These are phyloP conservation scores for Cyclargus thomasi DNA, from an alignment of 1,140 invertebrate genomes.

Conservation along the genomic window DNA sequence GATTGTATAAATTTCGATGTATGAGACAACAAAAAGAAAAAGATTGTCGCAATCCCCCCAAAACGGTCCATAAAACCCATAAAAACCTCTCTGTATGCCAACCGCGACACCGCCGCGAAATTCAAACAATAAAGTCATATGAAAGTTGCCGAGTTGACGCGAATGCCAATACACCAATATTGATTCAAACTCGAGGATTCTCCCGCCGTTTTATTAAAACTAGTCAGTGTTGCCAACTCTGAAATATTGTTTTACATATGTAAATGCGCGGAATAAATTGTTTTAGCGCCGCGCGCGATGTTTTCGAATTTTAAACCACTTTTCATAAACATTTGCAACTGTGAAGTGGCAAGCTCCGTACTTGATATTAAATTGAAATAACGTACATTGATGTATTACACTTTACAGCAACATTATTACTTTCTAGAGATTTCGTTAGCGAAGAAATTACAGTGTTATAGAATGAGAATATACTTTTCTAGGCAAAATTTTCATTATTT, in stretches of 20 bases:
- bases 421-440: neutral
- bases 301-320: neutral
- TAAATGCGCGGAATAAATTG: neutral
- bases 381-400: neutral
- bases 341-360: neutral
- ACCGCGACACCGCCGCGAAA: neutral
- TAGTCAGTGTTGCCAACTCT: neutral
- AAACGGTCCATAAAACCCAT: neutral
- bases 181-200: neutral
- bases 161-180: constrained; percentile 1
- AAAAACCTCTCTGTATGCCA: neutral
- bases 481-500: too few species aligned
- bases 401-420: neutral
- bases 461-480: too few species aligned
- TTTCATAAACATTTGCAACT: constrained; percentile 1
- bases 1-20: neutral
- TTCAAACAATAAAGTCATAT: constrained; percentile 3
- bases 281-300: neutral
- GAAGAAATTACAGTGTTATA: too few species aligned
- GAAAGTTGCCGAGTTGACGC: neutral
- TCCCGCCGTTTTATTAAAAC: neutral
- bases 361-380: neutral
- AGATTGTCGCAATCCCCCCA: neutral
- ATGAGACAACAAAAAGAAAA: constrained; percentile 3
- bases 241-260: constrained; percentile 1